These are phyloP conservation scores for Microhierax caerulescens DNA, from an alignment of 2,797 vertebrate species.

Conservation along the genomic window DNA sequence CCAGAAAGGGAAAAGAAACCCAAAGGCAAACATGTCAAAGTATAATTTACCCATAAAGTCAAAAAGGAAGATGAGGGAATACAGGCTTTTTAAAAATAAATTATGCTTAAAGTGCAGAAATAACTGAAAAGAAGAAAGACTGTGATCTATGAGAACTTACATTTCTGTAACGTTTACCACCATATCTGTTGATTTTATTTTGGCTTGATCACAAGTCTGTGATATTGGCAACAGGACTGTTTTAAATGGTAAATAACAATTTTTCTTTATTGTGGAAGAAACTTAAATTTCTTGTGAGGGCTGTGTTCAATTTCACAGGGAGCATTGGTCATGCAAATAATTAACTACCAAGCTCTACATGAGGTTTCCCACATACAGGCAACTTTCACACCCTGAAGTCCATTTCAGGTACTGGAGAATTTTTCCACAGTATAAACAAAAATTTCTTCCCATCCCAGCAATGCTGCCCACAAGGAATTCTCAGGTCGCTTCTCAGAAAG, in stretches of 20 bases:
- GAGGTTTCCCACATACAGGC: neutral
- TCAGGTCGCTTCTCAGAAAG: neutral
- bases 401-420: neutral
- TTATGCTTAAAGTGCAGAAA: neutral
- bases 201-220: neutral
- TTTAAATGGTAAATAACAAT: neutral
- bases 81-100: neutral
- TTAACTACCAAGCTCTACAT: neutral
- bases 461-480: neutral
- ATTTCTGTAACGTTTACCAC: neutral
- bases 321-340: neutral
- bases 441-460: neutral
- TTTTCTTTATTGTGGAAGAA: neutral
- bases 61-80: neutral
- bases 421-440: neutral
- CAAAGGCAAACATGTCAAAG: neutral
- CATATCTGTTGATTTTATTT: neutral
- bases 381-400: neutral
- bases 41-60: neutral
- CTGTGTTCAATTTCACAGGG: neutral
- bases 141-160: neutral
- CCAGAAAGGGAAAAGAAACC: neutral
- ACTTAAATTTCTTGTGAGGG: neutral
- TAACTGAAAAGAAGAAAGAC: neutral
- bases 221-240: neutral